phyloP scores from a whole-genome alignment of 2,888 invertebrate species.

The Aromia moschata region DNA sequence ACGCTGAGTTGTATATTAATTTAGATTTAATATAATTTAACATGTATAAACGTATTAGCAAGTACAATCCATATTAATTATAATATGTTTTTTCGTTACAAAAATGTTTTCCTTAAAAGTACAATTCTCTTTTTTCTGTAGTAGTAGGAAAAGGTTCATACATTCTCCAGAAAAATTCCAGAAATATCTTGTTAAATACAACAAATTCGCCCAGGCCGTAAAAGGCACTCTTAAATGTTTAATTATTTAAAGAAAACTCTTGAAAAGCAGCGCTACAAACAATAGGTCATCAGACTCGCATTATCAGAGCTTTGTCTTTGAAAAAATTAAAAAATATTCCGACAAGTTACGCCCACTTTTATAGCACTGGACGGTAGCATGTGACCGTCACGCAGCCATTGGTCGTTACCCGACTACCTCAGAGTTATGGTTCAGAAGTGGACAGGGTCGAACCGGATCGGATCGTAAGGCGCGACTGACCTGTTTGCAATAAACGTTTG shows the following conservation, averaged over 20 bases:
- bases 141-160: too few species aligned
- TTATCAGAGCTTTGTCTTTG: constrained; percentile 25
- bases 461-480: too few species aligned
- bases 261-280: constrained; percentile 20
- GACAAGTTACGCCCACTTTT: constrained; percentile 25
- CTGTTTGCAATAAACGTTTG: too few species aligned
- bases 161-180: constrained; percentile 10
- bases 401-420: constrained; percentile 24
- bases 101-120: too few species aligned
- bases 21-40: too few species aligned
- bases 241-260: constrained; percentile 16
- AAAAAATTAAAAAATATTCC: constrained; percentile 18
- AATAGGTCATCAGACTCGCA: constrained; percentile 23
- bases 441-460: constrained; percentile 15
- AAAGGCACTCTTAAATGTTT: constrained; percentile 5
- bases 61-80: too few species aligned
- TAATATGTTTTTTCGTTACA: too few species aligned
- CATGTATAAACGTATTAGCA: too few species aligned
- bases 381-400: constrained; percentile 25
- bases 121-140: too few species aligned
- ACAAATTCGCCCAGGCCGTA: constrained; percentile 13
- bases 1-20: too few species aligned
- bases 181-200: constrained; percentile 9
- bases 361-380: constrained; percentile 24
- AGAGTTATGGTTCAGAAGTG: constrained; percentile 23